Percentiles rank a stretch among this genome's conserved stretches.
phyloP scores from a whole-genome alignment of 2,888 invertebrate species.

The Punctoribates punctum region DNA sequence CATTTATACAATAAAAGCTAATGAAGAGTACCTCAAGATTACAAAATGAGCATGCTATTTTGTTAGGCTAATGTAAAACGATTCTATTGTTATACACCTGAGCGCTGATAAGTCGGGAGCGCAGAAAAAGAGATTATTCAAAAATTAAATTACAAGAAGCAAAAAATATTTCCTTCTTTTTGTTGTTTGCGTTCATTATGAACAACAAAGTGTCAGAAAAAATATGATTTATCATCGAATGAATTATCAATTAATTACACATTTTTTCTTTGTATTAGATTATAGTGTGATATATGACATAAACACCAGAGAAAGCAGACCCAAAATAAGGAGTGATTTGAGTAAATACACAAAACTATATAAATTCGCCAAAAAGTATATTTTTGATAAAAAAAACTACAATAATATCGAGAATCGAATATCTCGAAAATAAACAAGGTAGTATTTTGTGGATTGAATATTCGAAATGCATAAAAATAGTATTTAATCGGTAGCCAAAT shows the following conservation, averaged over 20 bases:
- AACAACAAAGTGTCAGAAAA: slow-evolving; percentile 32
- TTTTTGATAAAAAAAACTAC: no score
- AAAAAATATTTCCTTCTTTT: slow-evolving; percentile 26
- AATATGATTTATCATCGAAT: slow-evolving; percentile 24
- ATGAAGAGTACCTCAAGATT: neutral
- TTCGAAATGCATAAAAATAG: no score
- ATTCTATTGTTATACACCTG: slow-evolving; percentile 12
- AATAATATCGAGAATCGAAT: no score
- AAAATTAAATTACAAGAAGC: neutral
- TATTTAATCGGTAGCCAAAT: no score
- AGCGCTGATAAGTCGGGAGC: neutral
- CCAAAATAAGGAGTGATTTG: no score
- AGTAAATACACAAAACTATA: no score
- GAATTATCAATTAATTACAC: slow-evolving; percentile 11
- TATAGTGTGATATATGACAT: slow-evolving; percentile 34
- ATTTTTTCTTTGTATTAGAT: neutral
- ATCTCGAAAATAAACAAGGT: no score
- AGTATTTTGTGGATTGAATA: no score
- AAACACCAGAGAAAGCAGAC: no score
- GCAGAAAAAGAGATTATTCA: neutral
- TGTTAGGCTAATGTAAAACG: slow-evolving; percentile 13
- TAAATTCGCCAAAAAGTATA: no score
- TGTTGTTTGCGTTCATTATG: slow-evolving; percentile 4
- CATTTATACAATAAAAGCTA: slow-evolving; percentile 1
- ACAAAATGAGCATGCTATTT: slow-evolving; percentile 9